These are phyloP conservation scores for Phrynosoma platyrhinos DNA, from an alignment of 2,113 vertebrate genomes.

Conservation along the genomic window DNA sequence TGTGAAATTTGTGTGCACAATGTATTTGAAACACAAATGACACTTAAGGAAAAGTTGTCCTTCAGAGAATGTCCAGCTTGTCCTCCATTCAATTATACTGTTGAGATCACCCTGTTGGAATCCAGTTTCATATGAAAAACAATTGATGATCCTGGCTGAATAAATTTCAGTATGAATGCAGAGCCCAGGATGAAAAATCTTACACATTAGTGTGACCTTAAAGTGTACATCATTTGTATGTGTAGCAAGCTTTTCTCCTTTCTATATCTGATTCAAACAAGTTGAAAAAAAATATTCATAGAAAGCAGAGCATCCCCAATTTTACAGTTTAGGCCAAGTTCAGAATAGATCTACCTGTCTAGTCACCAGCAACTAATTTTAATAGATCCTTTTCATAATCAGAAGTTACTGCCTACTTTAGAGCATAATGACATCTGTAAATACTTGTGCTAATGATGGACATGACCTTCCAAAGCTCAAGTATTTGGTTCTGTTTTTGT, in stretches of 20 bases:
- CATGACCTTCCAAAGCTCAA: too few relatives aligned
- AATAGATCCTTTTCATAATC: too few relatives aligned
- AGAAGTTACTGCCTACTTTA: too few relatives aligned
- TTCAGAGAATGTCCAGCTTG: background rate
- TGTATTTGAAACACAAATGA: too few relatives aligned
- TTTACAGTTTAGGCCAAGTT: too few relatives aligned
- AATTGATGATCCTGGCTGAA: background rate
- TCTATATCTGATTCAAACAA: slow-evolving; percentile 21
- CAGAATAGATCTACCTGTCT: too few relatives aligned
- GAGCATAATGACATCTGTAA: too few relatives aligned
- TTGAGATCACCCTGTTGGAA: background rate
- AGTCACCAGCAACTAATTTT: too few relatives aligned
- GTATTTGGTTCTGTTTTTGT: too few relatives aligned
- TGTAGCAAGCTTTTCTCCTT: slow-evolving; percentile 3
- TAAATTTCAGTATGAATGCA: background rate
- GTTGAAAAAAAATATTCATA: background rate
- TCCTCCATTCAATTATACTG: background rate
- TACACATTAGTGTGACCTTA: background rate
- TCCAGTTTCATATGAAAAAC: background rate
- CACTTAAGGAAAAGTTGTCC: background rate
- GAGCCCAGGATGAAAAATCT: background rate
- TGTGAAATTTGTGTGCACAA: background rate
- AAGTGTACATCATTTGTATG: slow-evolving; percentile 12
- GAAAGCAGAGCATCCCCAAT: background rate
- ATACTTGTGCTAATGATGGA: too few relatives aligned